Evolutionary conservation across 2,113 vertebrate genomes (phyloP).

Genomic region (Sigmodon hispidus): DNA sequence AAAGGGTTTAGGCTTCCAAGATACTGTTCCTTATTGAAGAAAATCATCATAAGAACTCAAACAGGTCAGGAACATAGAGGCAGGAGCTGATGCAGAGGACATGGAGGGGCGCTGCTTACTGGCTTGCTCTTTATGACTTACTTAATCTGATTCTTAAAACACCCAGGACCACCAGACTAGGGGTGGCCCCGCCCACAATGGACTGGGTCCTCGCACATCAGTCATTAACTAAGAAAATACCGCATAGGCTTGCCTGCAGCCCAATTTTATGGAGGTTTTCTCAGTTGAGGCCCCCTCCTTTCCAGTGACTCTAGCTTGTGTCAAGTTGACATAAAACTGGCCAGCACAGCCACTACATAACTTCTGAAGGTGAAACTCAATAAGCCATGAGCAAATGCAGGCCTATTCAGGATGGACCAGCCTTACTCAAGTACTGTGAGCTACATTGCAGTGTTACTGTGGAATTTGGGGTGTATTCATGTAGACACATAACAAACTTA

Average conservation of each 20-base stretch:
- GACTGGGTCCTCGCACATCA: background rate
- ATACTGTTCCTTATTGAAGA: background rate
- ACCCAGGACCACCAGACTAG: background rate
- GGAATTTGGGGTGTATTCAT: background rate
- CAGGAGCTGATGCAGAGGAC: background rate
- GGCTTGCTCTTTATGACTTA: background rate
- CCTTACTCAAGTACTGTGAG: background rate
- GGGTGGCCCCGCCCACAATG: background rate
- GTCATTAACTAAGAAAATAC: background rate
- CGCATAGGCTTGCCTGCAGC: background rate
- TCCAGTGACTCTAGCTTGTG: background rate
- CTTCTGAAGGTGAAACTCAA: conserved; percentile 17
- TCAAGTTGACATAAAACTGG: background rate
- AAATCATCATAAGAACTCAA: background rate
- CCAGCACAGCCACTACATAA: background rate
- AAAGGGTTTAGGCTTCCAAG: background rate
- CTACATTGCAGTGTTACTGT: background rate
- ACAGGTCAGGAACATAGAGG: background rate
- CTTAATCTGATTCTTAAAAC: background rate
- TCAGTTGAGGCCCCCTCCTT: background rate
- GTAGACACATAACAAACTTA: background rate
- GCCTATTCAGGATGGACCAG: background rate
- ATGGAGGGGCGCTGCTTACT: background rate
- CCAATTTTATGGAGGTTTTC: background rate
- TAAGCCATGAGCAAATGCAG: background rate